These are phyloP conservation scores for Phalanger gymnotis DNA, from an alignment of 2,797 vertebrate genomes.

Conservation along the genomic window DNA sequence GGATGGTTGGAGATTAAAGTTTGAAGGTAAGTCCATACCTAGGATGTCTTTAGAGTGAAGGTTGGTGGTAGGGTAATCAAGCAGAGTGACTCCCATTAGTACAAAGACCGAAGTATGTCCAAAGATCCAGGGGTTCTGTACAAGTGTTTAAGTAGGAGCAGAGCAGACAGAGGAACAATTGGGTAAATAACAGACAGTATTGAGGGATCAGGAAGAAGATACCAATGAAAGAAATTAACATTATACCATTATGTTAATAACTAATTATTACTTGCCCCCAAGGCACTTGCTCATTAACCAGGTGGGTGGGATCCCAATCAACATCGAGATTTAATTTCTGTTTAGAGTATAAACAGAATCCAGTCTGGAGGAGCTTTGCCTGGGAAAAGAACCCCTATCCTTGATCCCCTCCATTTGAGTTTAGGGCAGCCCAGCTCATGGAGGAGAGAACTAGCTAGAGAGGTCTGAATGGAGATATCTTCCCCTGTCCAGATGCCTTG, in stretches of 20 bases:
- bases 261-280: not conserved
- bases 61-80: not conserved
- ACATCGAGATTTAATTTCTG: not conserved
- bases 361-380: not conserved
- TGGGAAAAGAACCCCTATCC: not conserved
- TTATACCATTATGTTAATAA: not conserved
- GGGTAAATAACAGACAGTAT: too few relatives aligned
- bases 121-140: not conserved
- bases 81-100: not conserved
- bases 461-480: not conserved
- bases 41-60: not conserved
- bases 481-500: not conserved
- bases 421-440: not conserved
- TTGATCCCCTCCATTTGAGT: not conserved
- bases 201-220: not conserved
- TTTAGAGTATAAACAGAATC: not conserved
- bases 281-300: not conserved
- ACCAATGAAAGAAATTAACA: not conserved
- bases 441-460: not conserved
- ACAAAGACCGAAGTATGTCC: not conserved
- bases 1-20: not conserved
- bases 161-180: not conserved
- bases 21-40: not conserved
- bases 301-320: not conserved
- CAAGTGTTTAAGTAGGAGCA: not conserved